Base-by-base conservation (phyloP, 2,888 invertebrate genomes). In the Ormia ochracea region DNA sequence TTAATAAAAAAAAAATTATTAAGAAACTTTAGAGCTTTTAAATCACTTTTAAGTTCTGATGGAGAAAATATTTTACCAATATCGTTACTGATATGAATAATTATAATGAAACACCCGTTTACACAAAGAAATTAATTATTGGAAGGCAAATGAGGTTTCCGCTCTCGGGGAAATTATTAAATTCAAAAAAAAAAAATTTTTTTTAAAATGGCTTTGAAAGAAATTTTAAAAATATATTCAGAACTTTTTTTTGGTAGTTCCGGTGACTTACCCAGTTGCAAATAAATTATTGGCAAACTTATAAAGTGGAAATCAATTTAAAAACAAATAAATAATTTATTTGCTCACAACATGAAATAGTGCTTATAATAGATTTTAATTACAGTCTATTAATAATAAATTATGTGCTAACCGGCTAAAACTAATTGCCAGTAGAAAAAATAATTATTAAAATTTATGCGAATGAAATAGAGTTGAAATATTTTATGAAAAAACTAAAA, bases 271-370 rank as follows among this genome's bases (percentile, higher is more conserved):
- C 43, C 2, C 1, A 38, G 17, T 31, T 28, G n/a, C 4, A 26
- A 36, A 28, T 9, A 6, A 36, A 52, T n/a, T 63, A 52, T 7
- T 38, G 12, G 14, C 3, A 31, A 45, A 48, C 28, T 56, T 23
- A n/a, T n/a, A 61, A 45, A 54, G 12, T 33, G 7, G 9, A 65
- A 58, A 58, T 28, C 17, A 6, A 38, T 56, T 73, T 58, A 23
- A 66, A 41, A 61, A 43, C 63, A 73, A 80, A 80, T 76, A 75
- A 80, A 72, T 75, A 50, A 68, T 72, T 80, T 72, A 80, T 80
- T 75, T 75, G 59, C 50, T 69, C 26, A 80, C 36, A 68, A 68
- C 66, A 38, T 73, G 73, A 72, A 68, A 28, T 59, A 59, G 59
- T 48, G 66, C 61, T 68, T 74, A 65, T 58, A 52, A 43, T 68